phyloP scores from a whole-genome alignment of 2,888 invertebrate genomes.

The Oxytorus armatus region DNA sequence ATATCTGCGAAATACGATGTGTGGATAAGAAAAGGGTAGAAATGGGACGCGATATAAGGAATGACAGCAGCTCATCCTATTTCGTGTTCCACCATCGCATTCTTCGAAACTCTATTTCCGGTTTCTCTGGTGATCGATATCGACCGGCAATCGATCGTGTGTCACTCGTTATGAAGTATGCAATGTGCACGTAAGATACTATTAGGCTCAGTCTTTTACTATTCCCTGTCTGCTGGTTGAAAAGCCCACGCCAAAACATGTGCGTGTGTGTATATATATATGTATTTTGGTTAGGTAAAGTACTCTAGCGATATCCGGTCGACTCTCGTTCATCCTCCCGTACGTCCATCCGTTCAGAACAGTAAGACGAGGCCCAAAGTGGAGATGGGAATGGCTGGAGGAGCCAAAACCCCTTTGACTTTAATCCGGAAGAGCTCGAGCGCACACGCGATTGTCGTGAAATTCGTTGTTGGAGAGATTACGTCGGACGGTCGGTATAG shows the following conservation, averaged over 20 bases:
- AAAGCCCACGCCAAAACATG: neutral
- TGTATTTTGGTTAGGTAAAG: constrained; percentile 5
- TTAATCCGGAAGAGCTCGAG: constrained; percentile 62
- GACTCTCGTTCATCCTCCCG: constrained; percentile 29
- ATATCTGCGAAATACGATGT: neutral
- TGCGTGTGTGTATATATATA: too few relatives aligned
- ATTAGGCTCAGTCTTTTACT: neutral
- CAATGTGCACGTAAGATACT: neutral
- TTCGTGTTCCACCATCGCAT: neutral
- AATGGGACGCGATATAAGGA: neutral
- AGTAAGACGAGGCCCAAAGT: constrained; percentile 24
- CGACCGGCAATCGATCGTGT: constrained; percentile 50
- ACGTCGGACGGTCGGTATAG: constrained; percentile 18
- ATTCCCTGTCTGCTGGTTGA: neutral
- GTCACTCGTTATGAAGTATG: neutral
- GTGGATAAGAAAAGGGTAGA: neutral
- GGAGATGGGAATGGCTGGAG: constrained; percentile 18
- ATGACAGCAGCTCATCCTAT: neutral
- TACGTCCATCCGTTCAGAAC: constrained; percentile 29
- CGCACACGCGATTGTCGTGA: constrained; percentile 64
- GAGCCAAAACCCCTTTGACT: constrained; percentile 57
- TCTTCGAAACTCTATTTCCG: constrained; percentile 26
- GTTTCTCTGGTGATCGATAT: constrained; percentile 12
- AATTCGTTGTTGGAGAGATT: constrained; percentile 60
- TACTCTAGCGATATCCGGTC: constrained; percentile 53